Percentiles rank a stretch among this genome's conserved stretches.
phyloP scores from a whole-genome alignment of 2,888 invertebrate genomes.

The Leuctra nigra region DNA sequence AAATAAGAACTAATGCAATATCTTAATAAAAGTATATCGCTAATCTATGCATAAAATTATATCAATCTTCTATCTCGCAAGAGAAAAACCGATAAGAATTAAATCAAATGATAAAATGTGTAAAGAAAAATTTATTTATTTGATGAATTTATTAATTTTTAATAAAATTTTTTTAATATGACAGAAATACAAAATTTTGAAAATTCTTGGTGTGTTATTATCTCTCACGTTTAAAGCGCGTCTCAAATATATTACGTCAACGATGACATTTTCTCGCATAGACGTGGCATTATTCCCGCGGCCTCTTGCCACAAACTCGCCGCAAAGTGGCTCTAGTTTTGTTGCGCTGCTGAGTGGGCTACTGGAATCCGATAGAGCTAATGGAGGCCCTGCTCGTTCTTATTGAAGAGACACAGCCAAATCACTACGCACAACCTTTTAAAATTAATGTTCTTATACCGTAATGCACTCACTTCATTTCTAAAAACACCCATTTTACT shows the following conservation, averaged over 20 bases:
- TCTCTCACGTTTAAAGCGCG: no score
- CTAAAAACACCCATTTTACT: slow-evolving; percentile 16
- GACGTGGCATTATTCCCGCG: slow-evolving; percentile 4
- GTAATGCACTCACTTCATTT: slow-evolving; percentile 19
- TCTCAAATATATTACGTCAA: no score
- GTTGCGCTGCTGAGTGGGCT: slow-evolving; percentile 14
- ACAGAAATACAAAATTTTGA: no score
- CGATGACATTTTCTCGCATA: no score
- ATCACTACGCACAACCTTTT: slow-evolving; percentile 20
- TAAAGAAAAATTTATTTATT: not conserved
- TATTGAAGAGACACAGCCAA: slow-evolving; percentile 12
- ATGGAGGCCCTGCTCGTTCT: slow-evolving; percentile 8
- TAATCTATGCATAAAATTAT: no score
- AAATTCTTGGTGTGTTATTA: no score
- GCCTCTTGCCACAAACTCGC: not conserved
- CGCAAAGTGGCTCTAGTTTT: slow-evolving; percentile 11
- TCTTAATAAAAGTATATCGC: no score
- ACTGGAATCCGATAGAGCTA: slow-evolving; percentile 17
- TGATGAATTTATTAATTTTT: not conserved
- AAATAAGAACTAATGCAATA: no score
- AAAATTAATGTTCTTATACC: slow-evolving; percentile 19
- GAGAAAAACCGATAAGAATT: not conserved
- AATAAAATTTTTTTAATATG: no score
- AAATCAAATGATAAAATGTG: not conserved
- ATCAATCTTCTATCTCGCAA: not conserved